Evolutionary conservation across 2,797 vertebrate species (phyloP).

Genomic region (Mus caroli): DNA sequence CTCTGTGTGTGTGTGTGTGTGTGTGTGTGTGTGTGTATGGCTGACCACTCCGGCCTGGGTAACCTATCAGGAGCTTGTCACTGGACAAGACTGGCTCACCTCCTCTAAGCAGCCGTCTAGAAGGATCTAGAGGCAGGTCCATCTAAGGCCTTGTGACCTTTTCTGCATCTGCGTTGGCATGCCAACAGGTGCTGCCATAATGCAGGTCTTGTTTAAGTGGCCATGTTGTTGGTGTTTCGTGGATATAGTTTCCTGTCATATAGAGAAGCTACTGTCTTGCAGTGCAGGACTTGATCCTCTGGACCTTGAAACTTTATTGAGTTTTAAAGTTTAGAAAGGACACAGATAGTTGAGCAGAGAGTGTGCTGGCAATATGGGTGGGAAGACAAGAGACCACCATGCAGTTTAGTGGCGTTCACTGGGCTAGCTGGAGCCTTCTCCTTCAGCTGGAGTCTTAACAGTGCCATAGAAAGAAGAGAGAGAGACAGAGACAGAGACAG

Average conservation of each 20-base stretch:
- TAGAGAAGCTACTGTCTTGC: neutral
- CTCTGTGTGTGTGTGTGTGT: no score
- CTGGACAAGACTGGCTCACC: neutral
- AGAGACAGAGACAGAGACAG: no score
- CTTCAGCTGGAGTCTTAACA: neutral
- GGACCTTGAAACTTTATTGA: neutral
- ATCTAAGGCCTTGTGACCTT: neutral
- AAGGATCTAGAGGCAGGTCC: neutral
- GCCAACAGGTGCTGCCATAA: no score
- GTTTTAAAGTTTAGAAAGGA: neutral
- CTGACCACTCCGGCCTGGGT: neutral
- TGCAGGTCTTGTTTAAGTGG: neutral
- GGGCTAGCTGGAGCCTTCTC: neutral
- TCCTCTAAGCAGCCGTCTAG: neutral
- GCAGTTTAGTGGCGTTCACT: neutral
- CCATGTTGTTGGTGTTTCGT: neutral
- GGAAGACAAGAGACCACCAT: neutral
- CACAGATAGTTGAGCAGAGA: neutral
- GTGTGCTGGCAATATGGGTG: no score
- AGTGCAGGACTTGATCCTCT: neutral
- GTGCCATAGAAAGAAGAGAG: neutral
- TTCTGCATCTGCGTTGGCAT: neutral
- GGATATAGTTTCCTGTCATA: no score
- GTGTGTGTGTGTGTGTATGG: neutral
- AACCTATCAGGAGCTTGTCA: neutral